Evolutionary conservation across 2,888 invertebrate genomes (phyloP).

Genomic region (Monoplex corrugatus): DNA sequence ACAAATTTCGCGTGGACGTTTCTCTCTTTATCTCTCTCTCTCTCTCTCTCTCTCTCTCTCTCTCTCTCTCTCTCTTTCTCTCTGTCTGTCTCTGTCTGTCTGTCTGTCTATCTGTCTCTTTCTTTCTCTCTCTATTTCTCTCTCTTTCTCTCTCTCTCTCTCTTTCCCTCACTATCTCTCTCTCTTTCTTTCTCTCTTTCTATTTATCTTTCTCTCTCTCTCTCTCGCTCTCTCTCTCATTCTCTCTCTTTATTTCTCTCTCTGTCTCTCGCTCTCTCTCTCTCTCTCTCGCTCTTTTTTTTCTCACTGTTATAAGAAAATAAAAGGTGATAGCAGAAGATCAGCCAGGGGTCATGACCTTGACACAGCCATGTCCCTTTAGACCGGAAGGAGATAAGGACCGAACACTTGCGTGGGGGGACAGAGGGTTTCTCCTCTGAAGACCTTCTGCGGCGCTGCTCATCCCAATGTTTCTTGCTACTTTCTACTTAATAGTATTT

Average conservation of each 20-base stretch:
- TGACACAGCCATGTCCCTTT: no score
- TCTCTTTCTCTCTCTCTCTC: background rate
- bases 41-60: background rate
- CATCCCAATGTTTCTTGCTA: background rate
- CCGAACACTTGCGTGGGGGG: no score
- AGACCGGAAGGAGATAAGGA: no score
- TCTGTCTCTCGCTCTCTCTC: background rate
- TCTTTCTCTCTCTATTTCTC: background rate
- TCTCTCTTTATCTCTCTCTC: constrained; percentile 20
- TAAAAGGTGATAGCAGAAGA: no score
- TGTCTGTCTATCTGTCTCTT: background rate
- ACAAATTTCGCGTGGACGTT: no score
- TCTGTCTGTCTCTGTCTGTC: background rate
- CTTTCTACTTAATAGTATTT: background rate
- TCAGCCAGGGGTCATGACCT: no score
- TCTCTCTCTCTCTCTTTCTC: background rate
- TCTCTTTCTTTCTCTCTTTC: background rate
- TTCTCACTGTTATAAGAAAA: background rate
- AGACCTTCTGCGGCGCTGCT: background rate
- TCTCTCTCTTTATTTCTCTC: background rate
- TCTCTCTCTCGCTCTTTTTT: background rate
- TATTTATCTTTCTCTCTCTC: background rate
- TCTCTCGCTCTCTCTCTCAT: background rate
- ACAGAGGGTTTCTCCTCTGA: background rate
- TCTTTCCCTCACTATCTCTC: background rate